phyloP scores from a whole-genome alignment of 2,888 invertebrate genomes.

The Pachydiplax longipennis region DNA sequence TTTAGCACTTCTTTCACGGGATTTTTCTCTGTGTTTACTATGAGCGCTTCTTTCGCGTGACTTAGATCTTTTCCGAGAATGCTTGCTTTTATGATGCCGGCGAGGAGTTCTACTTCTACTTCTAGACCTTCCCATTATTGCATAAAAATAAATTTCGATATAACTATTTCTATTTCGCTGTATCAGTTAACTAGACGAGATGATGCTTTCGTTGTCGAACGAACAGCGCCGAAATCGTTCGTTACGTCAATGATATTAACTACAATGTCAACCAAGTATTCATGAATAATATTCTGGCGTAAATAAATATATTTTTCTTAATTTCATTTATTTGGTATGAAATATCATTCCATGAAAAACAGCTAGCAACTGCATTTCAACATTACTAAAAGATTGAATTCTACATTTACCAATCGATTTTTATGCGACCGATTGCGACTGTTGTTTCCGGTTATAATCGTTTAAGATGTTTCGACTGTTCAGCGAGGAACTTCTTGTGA shows the following conservation, averaged over 20 bases:
- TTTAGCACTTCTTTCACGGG: constrained; percentile 76
- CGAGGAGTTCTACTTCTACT: constrained; percentile 83
- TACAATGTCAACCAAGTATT: neutral
- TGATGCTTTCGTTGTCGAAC: constrained; percentile 41
- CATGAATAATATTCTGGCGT: neutral
- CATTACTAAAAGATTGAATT: neutral
- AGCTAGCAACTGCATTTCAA: too few species aligned
- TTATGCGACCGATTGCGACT: neutral
- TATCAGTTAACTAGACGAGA: neutral
- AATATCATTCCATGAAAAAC: too few species aligned
- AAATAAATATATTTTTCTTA: neutral
- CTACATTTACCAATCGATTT: neutral
- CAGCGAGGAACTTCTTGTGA: neutral
- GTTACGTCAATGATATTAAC: constrained; percentile 3
- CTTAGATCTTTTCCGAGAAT: constrained; percentile 84
- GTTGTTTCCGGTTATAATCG: neutral
- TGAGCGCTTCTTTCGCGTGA: constrained; percentile 78
- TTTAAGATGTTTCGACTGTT: neutral
- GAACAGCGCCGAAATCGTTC: neutral
- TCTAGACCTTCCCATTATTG: constrained; percentile 77
- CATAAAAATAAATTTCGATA: constrained; percentile 29
- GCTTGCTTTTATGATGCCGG: constrained; percentile 85
- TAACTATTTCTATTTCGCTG: neutral
- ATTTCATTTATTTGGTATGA: too few species aligned
- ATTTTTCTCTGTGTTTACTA: constrained; percentile 74